A percentile compares a stretch with the other conserved stretches of the same genome.
Evolutionary conservation across 2,888 invertebrate genomes (phyloP).

Genomic region (Steinernema carpocapsae): DNA sequence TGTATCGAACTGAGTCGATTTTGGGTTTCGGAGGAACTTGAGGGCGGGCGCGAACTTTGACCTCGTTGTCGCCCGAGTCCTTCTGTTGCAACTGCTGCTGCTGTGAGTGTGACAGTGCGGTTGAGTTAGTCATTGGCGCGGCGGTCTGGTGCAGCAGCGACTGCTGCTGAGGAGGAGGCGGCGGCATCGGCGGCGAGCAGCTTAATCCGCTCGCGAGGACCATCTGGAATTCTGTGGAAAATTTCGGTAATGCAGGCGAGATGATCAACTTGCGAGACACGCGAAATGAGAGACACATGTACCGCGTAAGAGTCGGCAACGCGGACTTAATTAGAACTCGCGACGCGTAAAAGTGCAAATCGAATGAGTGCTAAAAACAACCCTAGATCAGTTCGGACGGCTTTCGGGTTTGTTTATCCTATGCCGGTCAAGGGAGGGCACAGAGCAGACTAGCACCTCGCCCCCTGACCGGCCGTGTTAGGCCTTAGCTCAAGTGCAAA

Average conservation of each 20-base stretch:
- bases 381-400: too few relatives aligned
- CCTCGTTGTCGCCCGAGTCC: conserved; percentile 33
- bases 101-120: too few relatives aligned
- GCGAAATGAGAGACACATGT: background rate
- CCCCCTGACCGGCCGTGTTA: background rate
- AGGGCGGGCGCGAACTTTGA: conserved; percentile 56
- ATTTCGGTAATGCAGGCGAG: background rate
- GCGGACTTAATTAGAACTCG: conserved; percentile 3
- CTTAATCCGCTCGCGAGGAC: conserved; percentile 17
- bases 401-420: background rate
- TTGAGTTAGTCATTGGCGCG: too few relatives aligned
- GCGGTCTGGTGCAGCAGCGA: background rate
- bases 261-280: background rate
- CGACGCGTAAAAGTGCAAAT: background rate
- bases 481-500: background rate
- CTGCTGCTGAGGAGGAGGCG: background rate
- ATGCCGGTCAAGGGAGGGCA: too few relatives aligned
- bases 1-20: conserved; percentile 88
- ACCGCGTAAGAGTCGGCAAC: background rate
- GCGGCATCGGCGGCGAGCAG: conserved; percentile 25
- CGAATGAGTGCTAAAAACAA: conserved; percentile 13
- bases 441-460: conserved; percentile 6
- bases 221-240: conserved; percentile 10
- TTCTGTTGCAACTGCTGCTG: background rate
- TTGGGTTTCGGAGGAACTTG: conserved; percentile 73